Evolutionary conservation across 2,113 vertebrate species (phyloP).

Genomic region (Polyodon spathula): DNA sequence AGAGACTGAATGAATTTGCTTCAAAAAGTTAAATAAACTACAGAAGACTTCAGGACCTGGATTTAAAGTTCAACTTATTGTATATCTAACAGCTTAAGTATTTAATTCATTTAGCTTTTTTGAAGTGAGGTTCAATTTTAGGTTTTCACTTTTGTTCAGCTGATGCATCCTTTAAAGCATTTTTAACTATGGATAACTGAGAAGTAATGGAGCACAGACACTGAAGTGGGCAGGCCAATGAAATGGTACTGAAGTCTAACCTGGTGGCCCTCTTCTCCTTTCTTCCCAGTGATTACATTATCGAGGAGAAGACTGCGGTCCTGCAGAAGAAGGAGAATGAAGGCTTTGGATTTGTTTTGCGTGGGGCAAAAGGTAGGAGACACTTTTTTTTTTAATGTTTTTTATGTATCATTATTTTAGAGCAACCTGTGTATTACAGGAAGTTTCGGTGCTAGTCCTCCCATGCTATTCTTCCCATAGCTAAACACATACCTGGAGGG

Average conservation of each 20-base stretch:
- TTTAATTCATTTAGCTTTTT: no score
- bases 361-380: slow-evolving; percentile 88
- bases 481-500: no score
- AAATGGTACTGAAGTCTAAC: slow-evolving; percentile 59
- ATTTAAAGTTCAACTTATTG: neutral
- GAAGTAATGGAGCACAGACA: neutral
- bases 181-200: slow-evolving; percentile 11
- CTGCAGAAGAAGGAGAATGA: slow-evolving; percentile 87
- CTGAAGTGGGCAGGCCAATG: slow-evolving; percentile 16
- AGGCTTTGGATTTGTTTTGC: slow-evolving; percentile 89
- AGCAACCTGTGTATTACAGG: no score
- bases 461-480: no score
- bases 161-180: neutral
- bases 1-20: neutral
- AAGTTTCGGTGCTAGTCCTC: no score
- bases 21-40: neutral
- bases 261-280: slow-evolving; percentile 40
- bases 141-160: no score
- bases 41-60: neutral
- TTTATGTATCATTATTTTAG: neutral
- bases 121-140: neutral
- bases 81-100: neutral
- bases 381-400: neutral
- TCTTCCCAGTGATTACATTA: slow-evolving; percentile 75
- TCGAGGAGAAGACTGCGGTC: slow-evolving; percentile 83